phyloP scores from a whole-genome alignment of 2,797 vertebrate genomes.

The Alca torda region DNA sequence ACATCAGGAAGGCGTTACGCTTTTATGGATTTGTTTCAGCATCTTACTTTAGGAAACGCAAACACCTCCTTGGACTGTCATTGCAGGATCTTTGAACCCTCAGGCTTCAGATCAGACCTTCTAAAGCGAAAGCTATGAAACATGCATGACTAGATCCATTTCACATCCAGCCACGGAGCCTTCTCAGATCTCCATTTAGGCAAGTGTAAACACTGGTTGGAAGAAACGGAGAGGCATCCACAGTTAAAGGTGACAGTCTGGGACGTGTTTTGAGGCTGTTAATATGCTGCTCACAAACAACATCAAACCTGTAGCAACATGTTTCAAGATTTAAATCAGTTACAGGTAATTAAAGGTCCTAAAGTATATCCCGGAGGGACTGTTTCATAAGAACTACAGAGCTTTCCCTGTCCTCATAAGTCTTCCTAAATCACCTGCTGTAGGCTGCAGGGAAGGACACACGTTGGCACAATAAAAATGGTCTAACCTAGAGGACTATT shows the following conservation, averaged over 20 bases:
- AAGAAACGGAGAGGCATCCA: background rate
- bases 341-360: background rate
- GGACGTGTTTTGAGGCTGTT: background rate
- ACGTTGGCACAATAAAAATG: background rate
- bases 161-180: background rate
- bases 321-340: background rate
- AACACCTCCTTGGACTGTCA: background rate
- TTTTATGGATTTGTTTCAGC: background rate
- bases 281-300: background rate
- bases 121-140: background rate
- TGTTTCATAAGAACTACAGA: background rate
- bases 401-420: background rate
- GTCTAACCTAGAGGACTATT: background rate
- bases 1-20: background rate
- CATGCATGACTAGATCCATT: background rate
- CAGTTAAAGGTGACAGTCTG: background rate
- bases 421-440: background rate
- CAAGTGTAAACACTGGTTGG: background rate
- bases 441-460: background rate
- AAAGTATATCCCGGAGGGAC: background rate
- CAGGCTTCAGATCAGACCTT: background rate
- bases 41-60: background rate
- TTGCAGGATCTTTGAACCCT: background rate
- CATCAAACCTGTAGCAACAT: background rate
- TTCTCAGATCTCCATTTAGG: background rate